Evolutionary conservation across 2,888 invertebrate species (phyloP).

Genomic region (Dimorphilus gyrociliatus): DNA sequence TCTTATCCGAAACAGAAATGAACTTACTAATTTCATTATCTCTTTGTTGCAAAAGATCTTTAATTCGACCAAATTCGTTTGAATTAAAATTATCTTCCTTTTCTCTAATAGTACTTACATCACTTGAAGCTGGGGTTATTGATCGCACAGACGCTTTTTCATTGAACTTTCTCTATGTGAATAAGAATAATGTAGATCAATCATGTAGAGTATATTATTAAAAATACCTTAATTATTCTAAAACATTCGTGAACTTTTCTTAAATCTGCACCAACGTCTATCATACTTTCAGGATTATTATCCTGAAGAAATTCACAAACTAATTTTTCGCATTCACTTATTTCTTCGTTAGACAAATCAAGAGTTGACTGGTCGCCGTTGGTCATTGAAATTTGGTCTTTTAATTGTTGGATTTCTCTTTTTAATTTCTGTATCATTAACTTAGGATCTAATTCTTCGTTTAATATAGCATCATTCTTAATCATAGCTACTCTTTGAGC

Average conservation of each 20-base stretch:
- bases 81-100: too few relatives aligned
- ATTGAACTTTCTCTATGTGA: too few relatives aligned
- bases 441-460: slow-evolving; percentile 37
- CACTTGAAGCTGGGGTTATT: slow-evolving; percentile 1
- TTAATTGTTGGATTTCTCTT: slow-evolving; percentile 27
- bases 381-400: slow-evolving; percentile 29
- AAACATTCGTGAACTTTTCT: slow-evolving; percentile 33
- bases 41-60: slow-evolving; percentile 29
- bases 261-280: slow-evolving; percentile 29
- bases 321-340: slow-evolving; percentile 26
- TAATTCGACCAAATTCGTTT: slow-evolving; percentile 25
- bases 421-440: slow-evolving; percentile 32
- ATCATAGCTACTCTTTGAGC: slow-evolving; percentile 39
- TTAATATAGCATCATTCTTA: slow-evolving; percentile 36
- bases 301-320: slow-evolving; percentile 25
- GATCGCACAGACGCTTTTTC: too few relatives aligned
- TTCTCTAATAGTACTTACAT: background rate
- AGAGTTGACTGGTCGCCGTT: slow-evolving; percentile 32
- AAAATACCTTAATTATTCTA: slow-evolving; percentile 26
- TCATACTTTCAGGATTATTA: slow-evolving; percentile 22
- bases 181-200: too few relatives aligned
- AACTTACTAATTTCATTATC: slow-evolving; percentile 38
- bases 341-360: slow-evolving; percentile 25
- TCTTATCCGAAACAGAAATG: background rate
- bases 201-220: too few relatives aligned